Base-by-base conservation (phyloP, 2,797 vertebrate genomes). In the Tangara arthus region DNA sequence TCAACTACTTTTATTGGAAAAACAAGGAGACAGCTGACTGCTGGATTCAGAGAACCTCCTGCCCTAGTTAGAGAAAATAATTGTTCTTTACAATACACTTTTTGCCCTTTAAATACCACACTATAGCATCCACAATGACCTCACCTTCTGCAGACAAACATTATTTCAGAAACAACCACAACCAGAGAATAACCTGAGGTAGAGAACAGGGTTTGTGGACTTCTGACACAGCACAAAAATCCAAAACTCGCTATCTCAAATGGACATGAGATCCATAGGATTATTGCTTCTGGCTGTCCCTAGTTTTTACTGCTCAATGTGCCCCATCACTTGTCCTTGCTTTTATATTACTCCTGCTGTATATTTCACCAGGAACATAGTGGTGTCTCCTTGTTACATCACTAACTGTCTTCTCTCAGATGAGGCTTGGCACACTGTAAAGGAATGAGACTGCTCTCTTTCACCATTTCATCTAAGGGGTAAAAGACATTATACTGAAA, bases 61-160 rank as follows among this genome's bases (percentile, higher is more conserved):
- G 82, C 76, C 90, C 56, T 90, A 82, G 90, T 94, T 93, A 90
- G 91, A 93, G 65, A 95, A 84, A 80, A 91, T 76, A 89, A 97
- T 55, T 88, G 75, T 82, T 94, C 63, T 95, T 72, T 65, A 37
- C 72, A 89, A 79, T 85, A 35, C 42, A 82, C 61, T 22, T 59
- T 82, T 90, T 64, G 53, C 53, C 34, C 71, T 53, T 87, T 95
- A 93, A 95, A 82, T 89, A 88, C 44, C 56, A 89, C n/a, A 46
- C 75, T 80, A 35, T 26, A 95, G 65, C 64, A 83, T 94, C 94
- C 79, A 85, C 41, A 65, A 56, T 85, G 69, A 95, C 79, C 79
- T 96, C 87, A 68, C 37, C 57, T 89, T 83, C 44, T 81, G 30
- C 49, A 87, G 79, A 77, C 37, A 96, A 96, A 93, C 19, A 41